Evolutionary conservation across 92 coral and sea anemone genomes (phyloP).

Genomic region (Porites cylindrica): DNA sequence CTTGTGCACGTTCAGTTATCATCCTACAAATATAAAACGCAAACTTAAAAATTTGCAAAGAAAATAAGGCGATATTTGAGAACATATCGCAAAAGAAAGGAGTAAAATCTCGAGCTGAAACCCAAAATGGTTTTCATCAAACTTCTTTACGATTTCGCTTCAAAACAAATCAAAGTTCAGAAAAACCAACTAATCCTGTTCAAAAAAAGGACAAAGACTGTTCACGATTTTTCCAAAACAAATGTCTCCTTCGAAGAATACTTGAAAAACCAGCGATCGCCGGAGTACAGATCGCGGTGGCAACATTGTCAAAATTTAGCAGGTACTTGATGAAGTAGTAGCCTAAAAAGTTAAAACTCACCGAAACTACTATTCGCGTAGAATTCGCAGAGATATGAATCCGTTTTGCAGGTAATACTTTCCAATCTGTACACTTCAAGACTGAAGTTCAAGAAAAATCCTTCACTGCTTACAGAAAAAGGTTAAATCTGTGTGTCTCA

Average conservation of each 20-base stretch:
- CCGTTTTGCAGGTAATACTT: constrained; percentile 26
- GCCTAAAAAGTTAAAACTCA: constrained; percentile 55
- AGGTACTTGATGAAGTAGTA: constrained; percentile 45
- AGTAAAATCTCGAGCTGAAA: background rate
- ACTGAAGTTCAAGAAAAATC: constrained; percentile 33
- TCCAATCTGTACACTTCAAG: constrained; percentile 32
- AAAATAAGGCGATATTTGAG: background rate
- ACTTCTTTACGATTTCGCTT: background rate
- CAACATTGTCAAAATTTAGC: constrained; percentile 64
- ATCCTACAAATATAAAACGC: constrained; percentile 57
- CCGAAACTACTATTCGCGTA: constrained; percentile 59
- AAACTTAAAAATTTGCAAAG: background rate
- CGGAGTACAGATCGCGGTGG: constrained; percentile 12
- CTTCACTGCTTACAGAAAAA: background rate
- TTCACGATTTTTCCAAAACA: background rate
- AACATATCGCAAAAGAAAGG: no score
- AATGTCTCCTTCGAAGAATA: background rate
- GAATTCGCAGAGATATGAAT: constrained; percentile 38
- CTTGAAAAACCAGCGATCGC: background rate
- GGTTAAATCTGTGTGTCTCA: background rate
- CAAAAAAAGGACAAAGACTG: background rate
- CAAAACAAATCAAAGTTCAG: constrained; percentile 2
- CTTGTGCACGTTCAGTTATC: constrained; percentile 85
- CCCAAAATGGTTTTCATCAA: background rate
- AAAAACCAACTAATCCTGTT: background rate